Conservation (phyloP, 1,140 invertebrate species). For the Conus betulinus region DNA sequence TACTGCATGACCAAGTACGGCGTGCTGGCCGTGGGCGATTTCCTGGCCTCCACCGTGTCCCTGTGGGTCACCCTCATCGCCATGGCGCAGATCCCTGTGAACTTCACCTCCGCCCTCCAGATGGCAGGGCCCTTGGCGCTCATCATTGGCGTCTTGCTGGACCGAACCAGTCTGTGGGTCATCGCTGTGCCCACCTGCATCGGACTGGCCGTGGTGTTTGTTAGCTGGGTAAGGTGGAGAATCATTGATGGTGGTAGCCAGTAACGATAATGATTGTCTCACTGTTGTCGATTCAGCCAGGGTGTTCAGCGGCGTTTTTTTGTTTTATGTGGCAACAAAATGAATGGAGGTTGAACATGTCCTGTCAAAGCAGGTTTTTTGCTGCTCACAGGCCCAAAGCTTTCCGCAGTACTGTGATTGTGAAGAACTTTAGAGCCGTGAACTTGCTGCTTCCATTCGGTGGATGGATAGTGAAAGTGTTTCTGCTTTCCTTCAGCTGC, state of each 20-base stretch:
- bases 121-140: constrained; percentile 88
- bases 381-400: too few species aligned
- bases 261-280: too few species aligned
- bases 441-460: too few species aligned
- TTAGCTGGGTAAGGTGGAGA: constrained; percentile 74
- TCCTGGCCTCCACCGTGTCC: constrained; percentile 89
- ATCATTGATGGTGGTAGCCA: background rate
- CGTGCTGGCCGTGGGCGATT: constrained; percentile 92
- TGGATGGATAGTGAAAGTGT: too few species aligned
- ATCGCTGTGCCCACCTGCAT: constrained; percentile 85
- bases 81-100: constrained; percentile 84
- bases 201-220: constrained; percentile 80
- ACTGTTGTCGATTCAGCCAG: too few species aligned
- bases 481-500: too few species aligned
- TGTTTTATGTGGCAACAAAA: too few species aligned
- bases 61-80: constrained; percentile 93
- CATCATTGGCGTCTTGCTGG: constrained; percentile 87
- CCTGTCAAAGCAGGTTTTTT: too few species aligned
- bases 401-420: too few species aligned
- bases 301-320: too few species aligned
- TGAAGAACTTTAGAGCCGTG: too few species aligned
- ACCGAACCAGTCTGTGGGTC: constrained; percentile 88
- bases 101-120: constrained; percentile 84
- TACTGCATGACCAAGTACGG: constrained; percentile 74
- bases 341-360: too few species aligned